A percentile compares a stretch with the other conserved stretches of the same genome.
These are phyloP conservation scores for Myiozetetes cayanensis DNA, from an alignment of 2,113 vertebrate genomes.

Conservation along the genomic window DNA sequence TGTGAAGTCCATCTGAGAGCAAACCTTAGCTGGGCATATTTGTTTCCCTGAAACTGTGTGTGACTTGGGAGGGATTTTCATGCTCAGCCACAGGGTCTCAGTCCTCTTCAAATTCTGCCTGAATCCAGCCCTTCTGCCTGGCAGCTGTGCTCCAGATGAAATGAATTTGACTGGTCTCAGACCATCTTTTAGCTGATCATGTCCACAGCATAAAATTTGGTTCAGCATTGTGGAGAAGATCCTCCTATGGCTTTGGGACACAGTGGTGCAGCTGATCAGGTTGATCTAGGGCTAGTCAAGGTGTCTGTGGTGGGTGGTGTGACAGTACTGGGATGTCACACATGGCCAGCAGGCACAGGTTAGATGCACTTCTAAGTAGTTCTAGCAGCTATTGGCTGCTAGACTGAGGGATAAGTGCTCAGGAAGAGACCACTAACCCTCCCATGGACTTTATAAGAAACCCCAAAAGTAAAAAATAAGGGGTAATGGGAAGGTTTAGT, in stretches of 20 bases:
- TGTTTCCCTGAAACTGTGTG: not conserved
- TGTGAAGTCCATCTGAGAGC: not conserved
- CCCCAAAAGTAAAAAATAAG: not conserved
- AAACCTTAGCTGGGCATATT: not conserved
- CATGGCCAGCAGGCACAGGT: not conserved
- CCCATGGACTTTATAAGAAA: not conserved
- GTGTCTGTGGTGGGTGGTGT: not conserved
- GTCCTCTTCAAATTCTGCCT: not conserved
- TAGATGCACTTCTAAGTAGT: not conserved
- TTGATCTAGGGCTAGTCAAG: not conserved
- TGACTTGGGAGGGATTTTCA: accelerated
- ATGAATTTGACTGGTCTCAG: not conserved
- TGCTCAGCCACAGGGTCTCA: accelerated
- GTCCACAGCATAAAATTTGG: not conserved
- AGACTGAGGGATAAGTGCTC: not conserved
- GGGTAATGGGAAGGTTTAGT: not conserved
- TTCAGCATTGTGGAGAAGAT: not conserved
- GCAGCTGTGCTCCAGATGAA: not conserved
- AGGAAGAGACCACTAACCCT: not conserved
- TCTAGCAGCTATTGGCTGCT: not conserved
- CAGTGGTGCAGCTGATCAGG: not conserved
- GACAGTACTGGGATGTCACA: not conserved
- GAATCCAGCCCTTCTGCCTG: not conserved
- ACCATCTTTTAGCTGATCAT: not conserved
- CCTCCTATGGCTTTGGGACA: not conserved